These are phyloP conservation scores for Caenorhabditis wallacei DNA, from an alignment of 2,888 invertebrate genomes.

Conservation along the genomic window DNA sequence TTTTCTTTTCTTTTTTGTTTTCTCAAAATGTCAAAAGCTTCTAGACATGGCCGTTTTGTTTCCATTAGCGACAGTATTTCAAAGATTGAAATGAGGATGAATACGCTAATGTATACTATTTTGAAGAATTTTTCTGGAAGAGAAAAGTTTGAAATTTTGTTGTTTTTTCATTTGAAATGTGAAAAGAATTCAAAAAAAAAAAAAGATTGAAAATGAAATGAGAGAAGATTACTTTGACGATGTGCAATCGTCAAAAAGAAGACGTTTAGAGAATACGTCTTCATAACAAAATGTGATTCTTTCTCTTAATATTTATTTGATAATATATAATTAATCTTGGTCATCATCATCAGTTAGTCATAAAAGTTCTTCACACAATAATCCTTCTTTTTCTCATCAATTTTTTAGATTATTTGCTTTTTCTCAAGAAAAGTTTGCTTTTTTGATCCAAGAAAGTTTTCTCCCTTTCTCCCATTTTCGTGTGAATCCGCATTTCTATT, in stretches of 20 bases:
- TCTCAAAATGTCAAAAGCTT: slow-evolving; percentile 1
- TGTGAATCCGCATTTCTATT: slow-evolving; percentile 54
- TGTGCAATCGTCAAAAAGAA: not conserved
- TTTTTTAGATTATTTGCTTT: slow-evolving; percentile 49
- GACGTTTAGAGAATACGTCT: slow-evolving; percentile 19
- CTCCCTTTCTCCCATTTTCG: slow-evolving; percentile 3
- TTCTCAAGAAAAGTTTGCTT: slow-evolving; percentile 4
- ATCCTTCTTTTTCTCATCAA: slow-evolving; percentile 11
- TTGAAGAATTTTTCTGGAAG: not conserved
- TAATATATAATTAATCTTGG: slow-evolving; percentile 61
- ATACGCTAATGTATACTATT: not conserved
- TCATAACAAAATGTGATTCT: slow-evolving; percentile 32
- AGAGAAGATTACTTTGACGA: slow-evolving; percentile 6
- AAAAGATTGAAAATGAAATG: not conserved
- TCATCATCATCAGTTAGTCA: slow-evolving; percentile 38
- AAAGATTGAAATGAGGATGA: slow-evolving; percentile 21
- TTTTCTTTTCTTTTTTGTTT: slow-evolving; percentile 2
- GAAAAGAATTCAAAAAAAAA: not conserved
- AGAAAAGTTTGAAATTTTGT: not conserved
- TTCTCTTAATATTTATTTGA: slow-evolving; percentile 34
- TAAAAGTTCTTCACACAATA: slow-evolving; percentile 21
- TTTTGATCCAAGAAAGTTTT: not conserved
- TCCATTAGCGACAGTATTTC: slow-evolving; percentile 38
- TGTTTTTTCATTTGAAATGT: not conserved
- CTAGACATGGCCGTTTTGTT: slow-evolving; percentile 10